Evolutionary conservation across 1,140 invertebrate species (phyloP).

Genomic region (Drosophila serrata): DNA sequence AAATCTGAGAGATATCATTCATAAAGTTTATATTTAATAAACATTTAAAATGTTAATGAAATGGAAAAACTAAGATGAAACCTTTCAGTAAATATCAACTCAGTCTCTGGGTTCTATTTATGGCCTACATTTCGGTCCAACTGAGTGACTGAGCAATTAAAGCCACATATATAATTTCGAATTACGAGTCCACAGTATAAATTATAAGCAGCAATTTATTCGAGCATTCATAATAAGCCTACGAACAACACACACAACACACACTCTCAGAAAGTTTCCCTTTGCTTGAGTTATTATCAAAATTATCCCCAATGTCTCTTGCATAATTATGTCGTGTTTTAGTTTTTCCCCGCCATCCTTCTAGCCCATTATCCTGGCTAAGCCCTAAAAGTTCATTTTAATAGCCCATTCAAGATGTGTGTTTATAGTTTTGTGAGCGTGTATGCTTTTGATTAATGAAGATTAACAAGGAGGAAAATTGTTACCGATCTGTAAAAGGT

Average conservation of each 20-base stretch:
- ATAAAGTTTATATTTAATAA: constrained; percentile 31
- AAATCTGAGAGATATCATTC: constrained; percentile 10
- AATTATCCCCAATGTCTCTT: constrained; percentile 52
- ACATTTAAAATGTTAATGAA: constrained; percentile 43
- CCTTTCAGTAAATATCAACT: constrained; percentile 29
- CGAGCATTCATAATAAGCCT: constrained; percentile 68
- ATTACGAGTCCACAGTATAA: constrained; percentile 60
- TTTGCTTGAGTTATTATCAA: constrained; percentile 60
- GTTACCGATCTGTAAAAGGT: constrained; percentile 50
- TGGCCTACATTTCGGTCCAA: constrained; percentile 34
- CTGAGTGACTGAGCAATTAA: constrained; percentile 62
- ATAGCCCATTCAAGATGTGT: constrained; percentile 48
- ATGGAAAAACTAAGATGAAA: constrained; percentile 16
- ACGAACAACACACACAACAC: not conserved
- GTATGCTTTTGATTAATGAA: constrained; percentile 70
- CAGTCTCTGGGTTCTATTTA: constrained; percentile 18
- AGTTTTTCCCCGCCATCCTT: constrained; percentile 17
- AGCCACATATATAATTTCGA: constrained; percentile 52
- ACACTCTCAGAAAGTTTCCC: constrained; percentile 11
- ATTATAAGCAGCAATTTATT: constrained; percentile 68
- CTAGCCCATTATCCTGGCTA: constrained; percentile 22
- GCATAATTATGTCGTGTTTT: constrained; percentile 59
- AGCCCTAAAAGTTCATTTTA: constrained; percentile 61
- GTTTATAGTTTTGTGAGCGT: constrained; percentile 51
- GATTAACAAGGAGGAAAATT: constrained; percentile 74